Base-by-base conservation (phyloP, 2,888 invertebrate genomes). In the Sussaba pulchella region DNA sequence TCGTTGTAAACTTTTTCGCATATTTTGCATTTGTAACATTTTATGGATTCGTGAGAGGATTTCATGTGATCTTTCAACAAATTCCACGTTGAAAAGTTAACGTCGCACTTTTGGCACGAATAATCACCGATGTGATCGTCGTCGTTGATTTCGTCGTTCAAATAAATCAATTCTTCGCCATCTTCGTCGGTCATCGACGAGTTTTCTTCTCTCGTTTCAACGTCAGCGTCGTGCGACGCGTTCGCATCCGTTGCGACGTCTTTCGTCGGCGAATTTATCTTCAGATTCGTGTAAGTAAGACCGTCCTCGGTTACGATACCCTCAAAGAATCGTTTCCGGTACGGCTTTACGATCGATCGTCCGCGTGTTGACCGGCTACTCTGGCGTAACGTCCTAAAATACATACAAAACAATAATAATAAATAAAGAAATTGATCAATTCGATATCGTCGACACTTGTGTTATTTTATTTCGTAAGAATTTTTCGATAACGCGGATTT, bases 1-100 rank as follows among this genome's bases (percentile, higher is more conserved):
- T 84, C 87, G 17, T 85, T 85, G 47, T 85, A 89, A 17, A 86
- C 69, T 69, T 88, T 88, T n/a, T 77, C 79, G 59, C 89, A 89
- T 3, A 86, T 81, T 6, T 86, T 87, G 66, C 89, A 89, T 57
- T 87, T 86, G 84, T 84, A 87, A 36, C 85, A 81, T 12, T 86
- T 82, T 41, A 73, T 67, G 2, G 82, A 76, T n/a, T 71, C 74
- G 77, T 85, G 85, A 1, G 47, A 52, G 1, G 43, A 47, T n/a
- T 31, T 70, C 17, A 78, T 77, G 61, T 85, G 85, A 4, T 21
- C 12, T 14, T 74, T 83, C 0, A 85, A 76, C 73, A 72, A 61
- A 2, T 57, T 70, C 61, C 77, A 64, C 12, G 76, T 47, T 5
- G 75, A 50, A 19, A 85, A 85, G 17, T 45, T 50, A 0, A 81